Evolutionary conservation across 2,797 vertebrate genomes (phyloP).

Genomic region (Brachyrhaphis roseni): DNA sequence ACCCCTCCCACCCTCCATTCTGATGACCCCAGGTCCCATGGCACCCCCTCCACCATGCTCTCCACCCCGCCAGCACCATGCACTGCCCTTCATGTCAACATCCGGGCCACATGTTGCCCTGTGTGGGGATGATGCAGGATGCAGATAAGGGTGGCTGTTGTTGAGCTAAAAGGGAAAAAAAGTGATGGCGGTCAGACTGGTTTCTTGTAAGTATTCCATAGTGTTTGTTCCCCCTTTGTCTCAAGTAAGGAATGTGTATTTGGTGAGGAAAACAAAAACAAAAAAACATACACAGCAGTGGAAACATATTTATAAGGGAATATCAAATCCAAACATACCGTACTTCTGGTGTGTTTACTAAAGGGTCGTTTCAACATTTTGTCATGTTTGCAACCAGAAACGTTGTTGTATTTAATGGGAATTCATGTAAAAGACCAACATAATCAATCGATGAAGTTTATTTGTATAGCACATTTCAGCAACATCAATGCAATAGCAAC

Average conservation of each 20-base stretch:
- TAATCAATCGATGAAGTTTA: too few relatives aligned
- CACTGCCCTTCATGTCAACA: slow-evolving; percentile 29
- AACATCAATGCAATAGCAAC: not conserved
- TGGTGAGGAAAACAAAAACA: not conserved
- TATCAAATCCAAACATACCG: not conserved
- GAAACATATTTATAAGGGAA: slow-evolving; percentile 7
- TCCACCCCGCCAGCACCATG: slow-evolving; percentile 1
- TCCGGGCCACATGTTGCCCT: slow-evolving; percentile 50
- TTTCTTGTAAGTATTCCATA: slow-evolving; percentile 1
- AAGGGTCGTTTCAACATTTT: not conserved
- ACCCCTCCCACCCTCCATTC: slow-evolving; percentile 33
- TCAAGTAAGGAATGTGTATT: slow-evolving; percentile 20
- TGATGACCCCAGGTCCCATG: not conserved
- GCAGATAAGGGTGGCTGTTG: slow-evolving; percentile 68
- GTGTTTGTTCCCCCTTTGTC: slow-evolving; percentile 31
- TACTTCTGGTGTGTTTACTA: not conserved
- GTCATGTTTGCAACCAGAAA: not conserved
- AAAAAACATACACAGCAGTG: slow-evolving; percentile 7
- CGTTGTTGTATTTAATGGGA: not conserved
- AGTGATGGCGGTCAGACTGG: slow-evolving; percentile 32
- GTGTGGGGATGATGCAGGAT: slow-evolving; percentile 57
- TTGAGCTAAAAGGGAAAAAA: slow-evolving; percentile 35
- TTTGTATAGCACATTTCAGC: too few relatives aligned
- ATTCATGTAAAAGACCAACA: not conserved
- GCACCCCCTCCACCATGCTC: not conserved